Percentiles rank a stretch among this genome's conserved stretches.
Evolutionary conservation across 2,113 vertebrate genomes (phyloP).

Genomic region (Mustela nigripes): DNA sequence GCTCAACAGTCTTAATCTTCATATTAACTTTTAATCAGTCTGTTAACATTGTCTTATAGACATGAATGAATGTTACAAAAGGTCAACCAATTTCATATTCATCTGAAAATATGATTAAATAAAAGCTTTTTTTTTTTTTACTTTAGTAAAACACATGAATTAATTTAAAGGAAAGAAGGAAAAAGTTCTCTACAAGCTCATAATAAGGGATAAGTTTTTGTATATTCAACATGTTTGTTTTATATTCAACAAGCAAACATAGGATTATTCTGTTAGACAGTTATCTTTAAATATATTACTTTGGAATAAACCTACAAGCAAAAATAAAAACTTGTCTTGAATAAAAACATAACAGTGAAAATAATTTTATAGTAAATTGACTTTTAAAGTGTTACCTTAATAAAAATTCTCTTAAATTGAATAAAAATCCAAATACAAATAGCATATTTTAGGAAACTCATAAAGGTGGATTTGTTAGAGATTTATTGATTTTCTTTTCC

Average conservation of each 20-base stretch:
- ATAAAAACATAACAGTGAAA: not conserved
- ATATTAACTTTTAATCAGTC: not conserved
- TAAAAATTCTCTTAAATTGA: not conserved
- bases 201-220: not conserved
- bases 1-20: not conserved
- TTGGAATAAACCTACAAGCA: not conserved
- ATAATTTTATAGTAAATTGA: not conserved
- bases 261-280: not conserved
- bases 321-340: not conserved
- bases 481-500: not conserved
- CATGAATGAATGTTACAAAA: not conserved
- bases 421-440: not conserved
- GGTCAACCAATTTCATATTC: not conserved
- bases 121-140: not conserved
- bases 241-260: not conserved
- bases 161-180: constrained; percentile 24
- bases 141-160: not conserved
- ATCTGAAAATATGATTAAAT: not conserved
- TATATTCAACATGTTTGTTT: not conserved
- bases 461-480: not conserved
- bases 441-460: not conserved
- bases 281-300: not conserved
- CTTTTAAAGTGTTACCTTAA: not conserved
- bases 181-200: not conserved
- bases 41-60: not conserved